Conservation (phyloP, 2,113 vertebrate genomes). For the Colistium nudipinnis region DNA sequence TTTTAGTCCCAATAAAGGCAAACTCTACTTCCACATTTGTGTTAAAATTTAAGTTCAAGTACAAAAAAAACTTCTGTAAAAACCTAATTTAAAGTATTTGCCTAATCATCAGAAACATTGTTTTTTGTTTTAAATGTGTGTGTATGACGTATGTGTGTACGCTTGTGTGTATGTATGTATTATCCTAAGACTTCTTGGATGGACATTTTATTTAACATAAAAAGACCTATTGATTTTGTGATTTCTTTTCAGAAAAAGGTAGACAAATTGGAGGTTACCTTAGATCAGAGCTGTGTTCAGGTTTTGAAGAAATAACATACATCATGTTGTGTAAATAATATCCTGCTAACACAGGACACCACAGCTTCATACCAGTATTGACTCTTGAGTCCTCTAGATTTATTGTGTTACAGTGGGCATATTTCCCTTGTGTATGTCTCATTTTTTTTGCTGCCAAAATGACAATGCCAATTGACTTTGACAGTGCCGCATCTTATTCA, state of each 20-base stretch:
- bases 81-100: too few relatives aligned
- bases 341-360: neutral
- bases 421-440: conserved; percentile 10
- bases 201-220: neutral
- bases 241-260: neutral
- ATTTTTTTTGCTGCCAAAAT: neutral
- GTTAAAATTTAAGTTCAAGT: too few relatives aligned
- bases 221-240: neutral
- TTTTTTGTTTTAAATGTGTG: too few relatives aligned
- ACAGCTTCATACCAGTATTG: conserved; percentile 14
- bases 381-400: neutral
- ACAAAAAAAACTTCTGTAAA: too few relatives aligned
- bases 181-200: neutral
- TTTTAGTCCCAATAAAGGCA: too few relatives aligned
- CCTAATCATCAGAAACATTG: too few relatives aligned
- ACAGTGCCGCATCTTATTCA: neutral
- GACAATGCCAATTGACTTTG: neutral
- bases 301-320: neutral
- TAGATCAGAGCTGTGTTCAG: neutral
- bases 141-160: too few relatives aligned
- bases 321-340: neutral
- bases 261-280: neutral
- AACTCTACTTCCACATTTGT: too few relatives aligned
- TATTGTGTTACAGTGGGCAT: neutral
- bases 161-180: too few relatives aligned